Conservation (phyloP, 2,797 vertebrate species). For the Monodelphis domestica region DNA sequence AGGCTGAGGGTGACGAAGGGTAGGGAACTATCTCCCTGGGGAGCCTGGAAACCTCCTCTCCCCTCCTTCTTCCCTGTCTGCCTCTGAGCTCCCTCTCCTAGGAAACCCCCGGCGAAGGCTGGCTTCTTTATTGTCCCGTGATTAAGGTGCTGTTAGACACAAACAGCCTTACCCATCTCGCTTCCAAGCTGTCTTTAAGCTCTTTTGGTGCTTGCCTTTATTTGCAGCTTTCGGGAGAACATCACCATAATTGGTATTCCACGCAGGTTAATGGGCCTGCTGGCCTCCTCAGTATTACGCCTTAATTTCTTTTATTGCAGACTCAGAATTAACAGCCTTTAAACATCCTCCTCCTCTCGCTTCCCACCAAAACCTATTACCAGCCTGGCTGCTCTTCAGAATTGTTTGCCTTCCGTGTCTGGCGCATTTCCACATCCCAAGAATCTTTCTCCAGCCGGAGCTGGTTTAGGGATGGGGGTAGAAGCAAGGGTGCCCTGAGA, state of each 20-base stretch:
- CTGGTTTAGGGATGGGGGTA: constrained; percentile 70
- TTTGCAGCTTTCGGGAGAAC: constrained; percentile 61
- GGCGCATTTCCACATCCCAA: constrained; percentile 74
- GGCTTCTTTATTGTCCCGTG: constrained; percentile 60
- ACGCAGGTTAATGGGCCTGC: constrained; percentile 65
- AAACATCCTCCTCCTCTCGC: constrained; percentile 69
- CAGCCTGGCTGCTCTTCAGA: constrained; percentile 75
- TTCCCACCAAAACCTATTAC: constrained; percentile 78
- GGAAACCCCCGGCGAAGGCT: constrained; percentile 46
- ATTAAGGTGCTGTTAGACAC: constrained; percentile 74
- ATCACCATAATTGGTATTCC: constrained; percentile 77
- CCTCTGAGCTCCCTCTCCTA: constrained; percentile 55
- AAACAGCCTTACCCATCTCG: constrained; percentile 72
- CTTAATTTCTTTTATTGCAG: constrained; percentile 77
- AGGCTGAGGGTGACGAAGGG: not conserved
- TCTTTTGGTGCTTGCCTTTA: constrained; percentile 45
- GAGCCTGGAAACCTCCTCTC: not conserved
- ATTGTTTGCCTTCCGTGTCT: constrained; percentile 72
- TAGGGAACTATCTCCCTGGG: not conserved
- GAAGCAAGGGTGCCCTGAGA: constrained; percentile 75
- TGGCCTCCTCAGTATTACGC: constrained; percentile 80
- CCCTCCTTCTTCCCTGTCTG: constrained; percentile 34
- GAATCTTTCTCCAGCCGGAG: constrained; percentile 73
- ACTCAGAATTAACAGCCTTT: constrained; percentile 80
- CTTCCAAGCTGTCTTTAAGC: constrained; percentile 51